Percentiles rank a stretch among this genome's conserved stretches.
Evolutionary conservation across 2,888 invertebrate species (phyloP).

Genomic region (Psylliodes chrysocephalus): DNA sequence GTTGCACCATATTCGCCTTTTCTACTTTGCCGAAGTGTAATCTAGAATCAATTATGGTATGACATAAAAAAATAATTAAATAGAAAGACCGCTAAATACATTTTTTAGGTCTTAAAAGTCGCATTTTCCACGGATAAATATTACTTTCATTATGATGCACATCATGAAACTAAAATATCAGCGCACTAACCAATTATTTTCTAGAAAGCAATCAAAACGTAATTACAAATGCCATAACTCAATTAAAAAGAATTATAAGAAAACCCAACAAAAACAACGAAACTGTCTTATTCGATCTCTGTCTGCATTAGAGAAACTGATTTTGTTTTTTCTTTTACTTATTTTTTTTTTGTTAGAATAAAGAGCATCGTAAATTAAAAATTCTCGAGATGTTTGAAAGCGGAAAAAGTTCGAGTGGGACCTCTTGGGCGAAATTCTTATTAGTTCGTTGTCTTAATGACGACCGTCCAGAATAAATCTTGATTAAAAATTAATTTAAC

Average conservation of each 20-base stretch:
- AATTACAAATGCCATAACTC: not conserved
- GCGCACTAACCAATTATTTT: not conserved
- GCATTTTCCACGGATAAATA: no score
- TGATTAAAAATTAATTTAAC: constrained; percentile 58
- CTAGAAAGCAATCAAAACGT: not conserved
- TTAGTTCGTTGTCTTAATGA: constrained; percentile 52
- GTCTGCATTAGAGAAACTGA: constrained; percentile 14
- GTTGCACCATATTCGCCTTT: no score
- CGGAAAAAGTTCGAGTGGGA: constrained; percentile 35
- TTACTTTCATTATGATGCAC: no score
- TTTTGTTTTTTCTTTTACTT: constrained; percentile 7
- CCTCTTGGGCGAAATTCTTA: constrained; percentile 40
- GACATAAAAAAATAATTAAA: no score
- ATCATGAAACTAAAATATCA: no score
- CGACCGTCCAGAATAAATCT: constrained; percentile 54
- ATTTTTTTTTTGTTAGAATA: constrained; percentile 13
- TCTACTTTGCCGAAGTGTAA: no score
- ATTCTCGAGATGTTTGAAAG: constrained; percentile 35
- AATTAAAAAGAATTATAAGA: not conserved
- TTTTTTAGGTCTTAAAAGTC: no score
- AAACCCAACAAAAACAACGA: not conserved
- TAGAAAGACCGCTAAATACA: no score
- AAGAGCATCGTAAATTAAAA: constrained; percentile 33
- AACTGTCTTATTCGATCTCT: not conserved
- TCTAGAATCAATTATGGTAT: no score